Base-by-base conservation (phyloP, 2,888 invertebrate genomes). In the Osmoderma eremita region DNA sequence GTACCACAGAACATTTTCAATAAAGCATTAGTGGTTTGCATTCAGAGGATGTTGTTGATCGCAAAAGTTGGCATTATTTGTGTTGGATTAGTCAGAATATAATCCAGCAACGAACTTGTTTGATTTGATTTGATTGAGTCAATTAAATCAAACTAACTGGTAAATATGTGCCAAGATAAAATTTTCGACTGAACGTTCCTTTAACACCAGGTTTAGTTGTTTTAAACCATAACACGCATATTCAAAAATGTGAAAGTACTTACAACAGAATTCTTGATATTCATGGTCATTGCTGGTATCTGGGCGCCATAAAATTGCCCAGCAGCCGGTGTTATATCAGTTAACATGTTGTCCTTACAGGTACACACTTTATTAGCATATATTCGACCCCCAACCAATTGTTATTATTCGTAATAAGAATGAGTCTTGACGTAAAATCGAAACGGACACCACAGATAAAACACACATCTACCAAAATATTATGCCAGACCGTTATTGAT, bases 321-420 rank as follows among this genome's bases (percentile, higher is more conserved):
- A 74, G 86, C 86, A 76, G 86, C 84, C 76, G 87, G 86, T 75
- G 86, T 86, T 85, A 87, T 86, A 79, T 87, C 87, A 74, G 87
- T 87, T 78, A 87, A 81, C 87, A 87, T 87, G 69, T 73, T 80
- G 73, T 54, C 56, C 42, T 8, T 20, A n/a, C 12, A 13, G 20
- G 38, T 17, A 62, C 49, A 42, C 41, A 15, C 22, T 38, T 53
- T 53, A 38, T 17, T 17, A 53, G 24, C 53, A 53, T 53, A 53
- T 38, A 53, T 53, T 38, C 38, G 10, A 38, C 10, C 24, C 10
- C 18, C 18, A 30, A 30, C 10, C 10, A 30, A 30, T 30, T 53
- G 18, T 36, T 53, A 53, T 39, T 53, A 42, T 22, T 42, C 39
- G 58, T 24, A 10, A n/a, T 51, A 17, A 49, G 2, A 42, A 42